A percentile compares a stretch with the other conserved stretches of the same genome.
Evolutionary conservation across 2,113 vertebrate species (phyloP).

Genomic region (Indicator indicator): DNA sequence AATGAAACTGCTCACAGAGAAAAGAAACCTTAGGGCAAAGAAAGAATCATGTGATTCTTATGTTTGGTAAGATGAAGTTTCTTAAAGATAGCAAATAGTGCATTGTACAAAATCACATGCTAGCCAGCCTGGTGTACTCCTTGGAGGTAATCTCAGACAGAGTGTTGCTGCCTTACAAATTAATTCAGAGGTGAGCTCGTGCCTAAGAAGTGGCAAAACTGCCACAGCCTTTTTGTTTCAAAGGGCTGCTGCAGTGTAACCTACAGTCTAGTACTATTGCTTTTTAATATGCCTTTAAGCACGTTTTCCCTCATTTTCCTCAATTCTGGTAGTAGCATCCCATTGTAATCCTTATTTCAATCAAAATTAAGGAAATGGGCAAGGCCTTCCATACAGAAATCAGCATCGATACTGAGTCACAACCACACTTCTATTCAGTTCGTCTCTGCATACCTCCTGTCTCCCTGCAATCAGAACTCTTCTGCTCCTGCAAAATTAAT

Average conservation of each 20-base stretch:
- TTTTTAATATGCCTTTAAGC: background rate
- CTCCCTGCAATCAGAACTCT: background rate
- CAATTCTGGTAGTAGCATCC: background rate
- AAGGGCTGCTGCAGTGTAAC: background rate
- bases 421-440: background rate
- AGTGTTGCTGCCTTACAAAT: background rate
- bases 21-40: background rate
- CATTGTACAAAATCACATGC: background rate
- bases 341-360: background rate
- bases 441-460: background rate
- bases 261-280: background rate
- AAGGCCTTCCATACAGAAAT: background rate
- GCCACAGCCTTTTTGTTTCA: background rate
- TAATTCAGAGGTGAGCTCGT: background rate
- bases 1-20: background rate
- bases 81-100: background rate
- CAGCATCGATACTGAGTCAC: background rate
- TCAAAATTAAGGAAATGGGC: background rate
- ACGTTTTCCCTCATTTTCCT: background rate
- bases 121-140: background rate
- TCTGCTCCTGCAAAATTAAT: background rate
- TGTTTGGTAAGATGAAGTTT: background rate
- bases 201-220: background rate
- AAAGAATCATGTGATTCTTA: background rate
- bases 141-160: background rate